phyloP scores from a whole-genome alignment of 2,888 invertebrate species.

The Oxytorus armatus region DNA sequence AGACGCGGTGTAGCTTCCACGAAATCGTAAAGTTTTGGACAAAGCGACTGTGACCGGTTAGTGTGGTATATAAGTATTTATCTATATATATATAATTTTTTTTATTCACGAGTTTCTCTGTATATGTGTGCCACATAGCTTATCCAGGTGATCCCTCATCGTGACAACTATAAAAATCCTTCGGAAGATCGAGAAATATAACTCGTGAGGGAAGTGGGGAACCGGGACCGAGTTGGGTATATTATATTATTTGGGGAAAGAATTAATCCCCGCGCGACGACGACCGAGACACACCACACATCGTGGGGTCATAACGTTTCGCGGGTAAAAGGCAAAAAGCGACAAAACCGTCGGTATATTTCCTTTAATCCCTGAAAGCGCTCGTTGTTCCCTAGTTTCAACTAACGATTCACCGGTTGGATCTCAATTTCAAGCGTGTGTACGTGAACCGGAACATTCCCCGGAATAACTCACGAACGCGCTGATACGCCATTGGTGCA shows the following conservation, averaged over 20 bases:
- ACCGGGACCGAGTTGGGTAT: conserved; percentile 1
- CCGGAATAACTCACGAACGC: conserved; percentile 26
- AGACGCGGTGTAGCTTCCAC: conserved; percentile 57
- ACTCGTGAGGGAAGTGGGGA: conserved; percentile 13
- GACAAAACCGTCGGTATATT: conserved; percentile 54
- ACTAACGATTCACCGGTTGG: neutral
- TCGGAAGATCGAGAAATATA: conserved; percentile 59
- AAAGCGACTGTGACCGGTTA: conserved; percentile 55
- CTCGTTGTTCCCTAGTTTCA: neutral
- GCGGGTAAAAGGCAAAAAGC: conserved; percentile 47
- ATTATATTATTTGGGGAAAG: conserved; percentile 47
- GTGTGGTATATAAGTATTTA: conserved; percentile 43
- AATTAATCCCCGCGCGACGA: conserved; percentile 51
- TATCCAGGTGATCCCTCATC: conserved; percentile 70
- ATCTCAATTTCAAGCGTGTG: conserved; percentile 12
- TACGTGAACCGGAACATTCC: too few relatives aligned
- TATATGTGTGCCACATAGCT: conserved; percentile 9
- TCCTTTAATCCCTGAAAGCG: conserved; percentile 48
- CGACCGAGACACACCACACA: neutral
- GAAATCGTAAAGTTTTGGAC: conserved; percentile 73
- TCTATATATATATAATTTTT: conserved; percentile 28
- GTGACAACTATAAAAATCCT: conserved; percentile 71
- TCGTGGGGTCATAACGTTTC: conserved; percentile 52
- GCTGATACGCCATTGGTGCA: too few relatives aligned
- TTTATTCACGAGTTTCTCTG: conserved; percentile 22